Evolutionary conservation across 1,140 invertebrate genomes (phyloP).

Genomic region (Philotrypesis tridentata): DNA sequence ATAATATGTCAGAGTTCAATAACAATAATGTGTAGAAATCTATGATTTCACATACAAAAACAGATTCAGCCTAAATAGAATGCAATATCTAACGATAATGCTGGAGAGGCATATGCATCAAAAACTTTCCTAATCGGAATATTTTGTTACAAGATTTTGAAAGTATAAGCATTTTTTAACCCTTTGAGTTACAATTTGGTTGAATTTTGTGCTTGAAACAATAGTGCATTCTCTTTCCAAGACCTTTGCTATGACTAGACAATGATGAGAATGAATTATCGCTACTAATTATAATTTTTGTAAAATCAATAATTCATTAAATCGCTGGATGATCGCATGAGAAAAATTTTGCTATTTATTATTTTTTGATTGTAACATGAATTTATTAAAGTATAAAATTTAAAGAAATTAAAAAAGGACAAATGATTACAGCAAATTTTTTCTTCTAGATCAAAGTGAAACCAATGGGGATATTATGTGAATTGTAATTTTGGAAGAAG

Average conservation of each 20-base stretch:
- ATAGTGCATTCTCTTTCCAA: neutral
- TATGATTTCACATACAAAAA: slow-evolving; percentile 45
- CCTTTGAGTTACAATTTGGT: slow-evolving; percentile 23
- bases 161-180: slow-evolving; percentile 2
- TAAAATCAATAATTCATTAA: neutral
- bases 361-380: too few relatives aligned
- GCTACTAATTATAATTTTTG: neutral
- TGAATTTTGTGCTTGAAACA: neutral
- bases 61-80: slow-evolving; percentile 30
- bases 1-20: slow-evolving; percentile 15
- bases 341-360: neutral
- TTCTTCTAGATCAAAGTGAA: too few relatives aligned
- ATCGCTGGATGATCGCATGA: neutral
- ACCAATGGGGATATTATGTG: neutral
- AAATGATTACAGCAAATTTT: neutral
- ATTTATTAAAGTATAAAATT: too few relatives aligned
- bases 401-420: too few relatives aligned
- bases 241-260: neutral
- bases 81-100: neutral
- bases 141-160: neutral
- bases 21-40: slow-evolving; percentile 41
- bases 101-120: neutral
- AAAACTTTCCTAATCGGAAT: neutral
- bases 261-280: neutral
- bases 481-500: too few relatives aligned